Percentiles rank a stretch among this genome's conserved stretches.
Evolutionary conservation across 1,140 invertebrate genomes (phyloP).

Genomic region (Macrotrachela quadricornifera): DNA sequence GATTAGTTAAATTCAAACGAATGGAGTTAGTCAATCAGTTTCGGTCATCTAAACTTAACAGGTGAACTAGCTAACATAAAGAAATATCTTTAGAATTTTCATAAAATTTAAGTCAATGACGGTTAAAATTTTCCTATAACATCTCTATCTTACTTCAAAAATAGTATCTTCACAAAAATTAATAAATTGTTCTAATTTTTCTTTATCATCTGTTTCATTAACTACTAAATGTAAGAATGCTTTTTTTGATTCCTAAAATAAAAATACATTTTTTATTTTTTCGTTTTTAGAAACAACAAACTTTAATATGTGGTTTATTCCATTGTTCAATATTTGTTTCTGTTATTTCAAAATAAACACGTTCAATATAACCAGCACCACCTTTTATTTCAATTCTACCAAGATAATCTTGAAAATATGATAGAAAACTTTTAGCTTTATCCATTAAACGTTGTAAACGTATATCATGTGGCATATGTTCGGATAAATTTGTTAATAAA

Average conservation of each 20-base stretch:
- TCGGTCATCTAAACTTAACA: too few relatives aligned
- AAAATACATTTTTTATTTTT: too few relatives aligned
- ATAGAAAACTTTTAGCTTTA: conserved; percentile 86
- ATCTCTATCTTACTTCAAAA: conserved; percentile 54
- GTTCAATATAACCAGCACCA: conserved; percentile 72
- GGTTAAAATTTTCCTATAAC: too few relatives aligned
- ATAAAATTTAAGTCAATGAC: too few relatives aligned
- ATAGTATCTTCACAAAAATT: conserved; percentile 99
- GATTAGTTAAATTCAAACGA: too few relatives aligned
- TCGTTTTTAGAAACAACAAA: too few relatives aligned
- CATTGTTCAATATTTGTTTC: conserved; percentile 98
- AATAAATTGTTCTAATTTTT: conserved; percentile 93
- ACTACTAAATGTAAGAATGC: conserved; percentile 95
- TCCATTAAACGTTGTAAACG: conserved; percentile 73
- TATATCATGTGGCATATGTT: conserved; percentile 99
- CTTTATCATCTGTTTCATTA: conserved; percentile 97
- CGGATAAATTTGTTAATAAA: conserved; percentile 90
- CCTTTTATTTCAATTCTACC: conserved; percentile 95
- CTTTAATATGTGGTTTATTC: conserved; percentile 96
- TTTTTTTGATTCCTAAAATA: conserved; percentile 61
- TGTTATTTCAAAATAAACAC: conserved; percentile 99
- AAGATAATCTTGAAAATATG: conserved; percentile 95
- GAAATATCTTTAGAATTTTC: too few relatives aligned
- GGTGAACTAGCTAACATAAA: too few relatives aligned
- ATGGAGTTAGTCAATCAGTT: too few relatives aligned